Percentiles rank a stretch among this genome's conserved stretches.
phyloP scores from a whole-genome alignment of 2,113 vertebrate species.

The Phrynosoma blainvillii region DNA sequence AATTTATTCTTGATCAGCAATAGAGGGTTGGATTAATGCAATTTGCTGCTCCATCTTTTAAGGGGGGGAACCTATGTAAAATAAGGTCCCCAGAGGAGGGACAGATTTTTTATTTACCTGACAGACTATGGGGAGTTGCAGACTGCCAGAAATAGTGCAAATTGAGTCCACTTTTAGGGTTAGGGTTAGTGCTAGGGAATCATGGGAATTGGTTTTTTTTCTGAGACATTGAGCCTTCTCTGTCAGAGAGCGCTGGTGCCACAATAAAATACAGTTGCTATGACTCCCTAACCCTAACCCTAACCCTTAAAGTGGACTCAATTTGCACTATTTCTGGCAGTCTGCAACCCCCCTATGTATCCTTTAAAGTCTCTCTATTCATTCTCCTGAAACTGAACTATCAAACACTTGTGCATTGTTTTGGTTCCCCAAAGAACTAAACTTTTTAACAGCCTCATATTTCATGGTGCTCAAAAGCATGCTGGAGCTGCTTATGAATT shows the following conservation, averaged over 20 bases:
- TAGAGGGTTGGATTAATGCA: conserved; percentile 52
- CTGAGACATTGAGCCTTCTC: too few species aligned
- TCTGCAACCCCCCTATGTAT: too few species aligned
- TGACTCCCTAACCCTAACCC: too few species aligned
- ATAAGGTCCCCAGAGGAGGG: conserved; percentile 37
- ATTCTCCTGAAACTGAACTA: conserved; percentile 28
- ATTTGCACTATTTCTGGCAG: too few species aligned
- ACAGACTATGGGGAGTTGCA: too few species aligned
- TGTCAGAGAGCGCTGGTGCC: too few species aligned
- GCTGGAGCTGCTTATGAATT: conserved; percentile 38
- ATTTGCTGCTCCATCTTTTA: conserved; percentile 58
- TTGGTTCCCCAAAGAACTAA: conserved; percentile 6
- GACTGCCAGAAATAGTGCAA: too few species aligned
- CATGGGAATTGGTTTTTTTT: too few species aligned
- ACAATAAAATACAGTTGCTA: too few species aligned
- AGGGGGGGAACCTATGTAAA: conserved; percentile 27
- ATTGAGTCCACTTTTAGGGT: too few species aligned
- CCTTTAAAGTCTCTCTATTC: conserved; percentile 60
- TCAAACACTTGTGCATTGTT: neutral
- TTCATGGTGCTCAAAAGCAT: neutral
- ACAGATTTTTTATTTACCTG: conserved; percentile 53
- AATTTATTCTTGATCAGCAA: conserved; percentile 65
- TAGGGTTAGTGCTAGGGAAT: too few species aligned
- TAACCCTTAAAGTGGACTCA: too few species aligned
- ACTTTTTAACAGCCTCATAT: neutral